phyloP scores from a whole-genome alignment of 1,140 invertebrate species.

The Steinernema khuongi region DNA sequence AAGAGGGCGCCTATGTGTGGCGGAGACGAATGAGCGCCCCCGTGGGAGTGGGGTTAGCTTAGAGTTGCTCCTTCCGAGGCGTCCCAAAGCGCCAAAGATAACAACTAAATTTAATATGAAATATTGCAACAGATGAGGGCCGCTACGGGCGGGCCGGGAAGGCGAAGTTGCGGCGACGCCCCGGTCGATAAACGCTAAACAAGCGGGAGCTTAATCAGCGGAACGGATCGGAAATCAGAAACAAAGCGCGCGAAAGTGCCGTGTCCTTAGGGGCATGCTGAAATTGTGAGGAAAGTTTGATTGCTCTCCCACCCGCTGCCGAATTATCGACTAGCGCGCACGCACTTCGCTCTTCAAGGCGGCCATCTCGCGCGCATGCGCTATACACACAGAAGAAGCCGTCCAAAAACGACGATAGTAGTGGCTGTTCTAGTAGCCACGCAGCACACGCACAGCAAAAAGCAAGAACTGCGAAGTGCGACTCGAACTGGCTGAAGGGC shows the following conservation, averaged over 20 bases:
- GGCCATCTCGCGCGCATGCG: too few relatives aligned
- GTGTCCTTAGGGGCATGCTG: neutral
- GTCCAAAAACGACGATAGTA: neutral
- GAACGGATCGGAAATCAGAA: constrained; percentile 14
- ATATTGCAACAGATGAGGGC: neutral
- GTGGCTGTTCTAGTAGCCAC: neutral
- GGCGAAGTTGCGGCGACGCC: neutral
- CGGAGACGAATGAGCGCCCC: neutral
- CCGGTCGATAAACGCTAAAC: neutral
- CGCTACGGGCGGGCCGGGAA: neutral
- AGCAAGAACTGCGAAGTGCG: neutral
- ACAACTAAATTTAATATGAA: constrained; percentile 13
- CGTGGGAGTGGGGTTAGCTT: neutral
- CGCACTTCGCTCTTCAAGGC: constrained; percentile 6
- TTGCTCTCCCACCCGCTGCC: neutral
- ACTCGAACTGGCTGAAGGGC: neutral
- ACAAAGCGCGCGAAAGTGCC: constrained; percentile 12
- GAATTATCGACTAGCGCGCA: constrained; percentile 16
- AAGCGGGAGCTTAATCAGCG: neutral
- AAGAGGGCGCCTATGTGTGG: neutral
- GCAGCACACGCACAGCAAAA: neutral
- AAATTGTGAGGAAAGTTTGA: constrained; percentile 1
- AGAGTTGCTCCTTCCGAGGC: neutral
- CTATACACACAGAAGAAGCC: too few relatives aligned
- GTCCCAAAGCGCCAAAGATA: neutral